phyloP scores from a whole-genome alignment of 2,888 invertebrate species.

The Pediacus dermestoides region DNA sequence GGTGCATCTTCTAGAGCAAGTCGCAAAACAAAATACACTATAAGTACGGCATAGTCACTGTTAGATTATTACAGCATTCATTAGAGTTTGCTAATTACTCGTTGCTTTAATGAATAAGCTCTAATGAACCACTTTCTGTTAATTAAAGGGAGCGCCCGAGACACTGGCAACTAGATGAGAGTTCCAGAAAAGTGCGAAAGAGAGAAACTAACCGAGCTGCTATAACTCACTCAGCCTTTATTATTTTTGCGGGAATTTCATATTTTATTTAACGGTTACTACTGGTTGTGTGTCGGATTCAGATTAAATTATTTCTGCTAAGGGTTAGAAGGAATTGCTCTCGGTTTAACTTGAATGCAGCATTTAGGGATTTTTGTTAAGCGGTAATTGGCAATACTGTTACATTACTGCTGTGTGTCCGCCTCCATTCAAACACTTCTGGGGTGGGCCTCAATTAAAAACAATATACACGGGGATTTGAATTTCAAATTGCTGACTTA shows the following conservation, averaged over 20 bases:
- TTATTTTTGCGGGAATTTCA: conserved; percentile 33
- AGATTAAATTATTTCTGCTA: conserved; percentile 37
- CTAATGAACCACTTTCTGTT: conserved; percentile 89
- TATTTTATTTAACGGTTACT: conserved; percentile 34
- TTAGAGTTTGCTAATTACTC: conserved; percentile 87
- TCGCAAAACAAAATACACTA: conserved; percentile 36
- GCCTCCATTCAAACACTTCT: conserved; percentile 29
- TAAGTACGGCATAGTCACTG: conserved; percentile 46
- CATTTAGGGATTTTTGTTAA: conserved; percentile 41
- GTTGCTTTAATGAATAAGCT: conserved; percentile 87
- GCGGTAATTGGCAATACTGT: conserved; percentile 38
- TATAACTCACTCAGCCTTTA: conserved; percentile 30
- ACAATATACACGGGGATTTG: conserved; percentile 35
- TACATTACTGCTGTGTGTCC: conserved; percentile 34
- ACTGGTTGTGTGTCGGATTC: conserved; percentile 31
- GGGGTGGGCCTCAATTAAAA: conserved; percentile 36
- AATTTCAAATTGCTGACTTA: conserved; percentile 32
- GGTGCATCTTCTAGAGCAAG: conserved; percentile 26
- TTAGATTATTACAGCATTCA: conserved; percentile 78
- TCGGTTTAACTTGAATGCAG: conserved; percentile 32
- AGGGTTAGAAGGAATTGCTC: conserved; percentile 4
- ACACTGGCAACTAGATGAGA: conserved; percentile 46
- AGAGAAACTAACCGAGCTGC: conserved; percentile 27
- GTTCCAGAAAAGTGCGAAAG: conserved; percentile 41
- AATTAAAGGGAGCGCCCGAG: conserved; percentile 67